These are phyloP conservation scores for Helarctos malayanus DNA, from an alignment of 2,797 vertebrate genomes.

Conservation along the genomic window DNA sequence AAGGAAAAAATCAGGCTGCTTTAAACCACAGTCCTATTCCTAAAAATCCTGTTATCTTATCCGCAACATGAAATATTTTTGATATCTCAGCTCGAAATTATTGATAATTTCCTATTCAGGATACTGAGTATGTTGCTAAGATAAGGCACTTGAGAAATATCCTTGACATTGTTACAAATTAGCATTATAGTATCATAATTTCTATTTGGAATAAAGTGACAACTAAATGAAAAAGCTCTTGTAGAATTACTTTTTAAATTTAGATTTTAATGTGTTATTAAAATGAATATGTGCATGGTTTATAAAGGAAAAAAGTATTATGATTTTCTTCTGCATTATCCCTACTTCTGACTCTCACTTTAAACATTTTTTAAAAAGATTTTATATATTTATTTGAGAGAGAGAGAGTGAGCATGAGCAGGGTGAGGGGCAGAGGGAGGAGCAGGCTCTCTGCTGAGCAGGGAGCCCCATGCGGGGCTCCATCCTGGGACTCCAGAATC, in stretches of 20 bases:
- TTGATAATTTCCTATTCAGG: neutral
- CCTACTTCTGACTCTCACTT: neutral
- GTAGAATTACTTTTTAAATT: neutral
- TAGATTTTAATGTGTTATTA: neutral
- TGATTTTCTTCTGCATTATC: neutral
- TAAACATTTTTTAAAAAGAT: neutral
- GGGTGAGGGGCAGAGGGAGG: neutral
- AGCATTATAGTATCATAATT: neutral
- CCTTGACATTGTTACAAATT: neutral
- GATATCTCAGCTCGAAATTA: neutral
- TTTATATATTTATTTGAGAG: neutral
- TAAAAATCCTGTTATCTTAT: constrained; percentile 10
- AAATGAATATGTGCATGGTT: neutral
- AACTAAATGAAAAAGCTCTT: neutral
- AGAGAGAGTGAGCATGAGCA: neutral
- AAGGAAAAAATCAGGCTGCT: neutral
- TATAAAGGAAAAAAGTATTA: neutral
- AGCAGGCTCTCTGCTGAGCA: neutral
- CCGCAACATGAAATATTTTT: neutral
- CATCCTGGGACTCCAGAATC: too few relatives aligned
- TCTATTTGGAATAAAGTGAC: neutral
- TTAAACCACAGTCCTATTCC: constrained; percentile 4
- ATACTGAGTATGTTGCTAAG: constrained; percentile 38
- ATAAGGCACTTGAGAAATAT: constrained; percentile 28
- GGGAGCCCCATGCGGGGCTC: too few relatives aligned